Evolutionary conservation across 2,888 invertebrate species (phyloP), one percentile per base, ranked within the genome.

Genomic region (Drosophila neoperkinsi): DNA sequence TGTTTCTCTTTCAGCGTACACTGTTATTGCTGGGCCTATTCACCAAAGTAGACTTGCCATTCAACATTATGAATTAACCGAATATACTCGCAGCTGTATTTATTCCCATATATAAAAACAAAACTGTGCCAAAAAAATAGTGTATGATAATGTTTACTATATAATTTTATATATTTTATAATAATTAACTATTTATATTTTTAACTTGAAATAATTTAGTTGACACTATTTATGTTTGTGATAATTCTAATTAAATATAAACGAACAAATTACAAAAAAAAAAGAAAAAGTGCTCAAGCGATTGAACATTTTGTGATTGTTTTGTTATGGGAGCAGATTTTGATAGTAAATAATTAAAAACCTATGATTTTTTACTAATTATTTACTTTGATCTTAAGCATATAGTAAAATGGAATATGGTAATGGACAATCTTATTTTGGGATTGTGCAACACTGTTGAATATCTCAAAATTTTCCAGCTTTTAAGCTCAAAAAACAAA

Each of bases 191-290:
- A 76, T 74, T 82, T 83, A 84, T 83, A 85, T 58, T 68, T 76
- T 55, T 63, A 74, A 71, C 53, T 72, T 87, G 70, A 66, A 76
- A 74, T 82, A 73, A 74, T 79, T 84, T 73, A 82, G 73, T 77
- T 77, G 56, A 77, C 74, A 71, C 67, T 64, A 87, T 84, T 78
- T 76, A 70, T 85, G 77, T 88, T 82, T 90, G 85, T 91, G 89
- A 83, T 91, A 84, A 82, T 73, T 77, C 59, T 72, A 82, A 83
- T 79, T 80, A 79, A 87, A 88, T 71, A 55, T 64, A 69, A 76
- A 76, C 46, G 63, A 16, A 55, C 21, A 63, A 69, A 57, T 56
- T 49, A 41, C 33, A 51, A 72, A 61, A 31, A 28, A 36, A 11
- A 34, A 2, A 11, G 9, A 33, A 7, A 36, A 5, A 36, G 18